Evolutionary conservation across 1,140 invertebrate species (phyloP).

Genomic region (Cepaea nemoralis): DNA sequence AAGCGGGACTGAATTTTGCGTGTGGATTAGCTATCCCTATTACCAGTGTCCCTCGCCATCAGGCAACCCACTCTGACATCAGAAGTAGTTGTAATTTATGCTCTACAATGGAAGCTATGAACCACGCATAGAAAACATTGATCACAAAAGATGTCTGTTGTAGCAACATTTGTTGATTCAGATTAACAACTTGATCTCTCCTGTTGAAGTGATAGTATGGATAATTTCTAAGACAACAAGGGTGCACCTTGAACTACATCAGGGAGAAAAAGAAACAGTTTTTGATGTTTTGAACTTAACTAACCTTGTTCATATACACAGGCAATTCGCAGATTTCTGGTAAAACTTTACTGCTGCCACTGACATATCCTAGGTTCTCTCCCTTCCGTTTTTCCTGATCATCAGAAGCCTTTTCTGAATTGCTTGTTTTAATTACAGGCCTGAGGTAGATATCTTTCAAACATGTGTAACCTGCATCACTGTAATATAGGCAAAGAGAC

Average conservation of each 20-base stretch:
- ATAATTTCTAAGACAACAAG: not conserved
- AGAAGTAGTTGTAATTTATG: no score
- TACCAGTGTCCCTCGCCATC: no score
- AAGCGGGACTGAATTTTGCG: no score
- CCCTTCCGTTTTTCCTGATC: not conserved
- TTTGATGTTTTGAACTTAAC: not conserved
- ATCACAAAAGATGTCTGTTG: not conserved
- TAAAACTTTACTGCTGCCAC: conserved; percentile 36
- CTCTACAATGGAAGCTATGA: no score
- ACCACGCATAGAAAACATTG: not conserved
- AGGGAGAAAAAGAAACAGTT: not conserved
- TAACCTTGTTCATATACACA: conserved; percentile 68
- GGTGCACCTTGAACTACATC: not conserved
- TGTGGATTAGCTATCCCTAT: no score
- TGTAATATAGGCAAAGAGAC: not conserved
- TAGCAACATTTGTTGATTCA: not conserved
- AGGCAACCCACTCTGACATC: no score
- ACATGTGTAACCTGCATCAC: not conserved
- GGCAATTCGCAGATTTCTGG: conserved; percentile 57
- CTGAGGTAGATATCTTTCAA: conserved; percentile 41
- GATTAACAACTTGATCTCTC: not conserved
- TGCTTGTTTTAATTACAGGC: conserved; percentile 33
- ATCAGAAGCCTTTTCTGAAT: not conserved
- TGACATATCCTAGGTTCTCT: not conserved
- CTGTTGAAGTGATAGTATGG: not conserved